Base-by-base conservation (phyloP, 2,888 invertebrate genomes). In the Drosophila aldrichi region DNA sequence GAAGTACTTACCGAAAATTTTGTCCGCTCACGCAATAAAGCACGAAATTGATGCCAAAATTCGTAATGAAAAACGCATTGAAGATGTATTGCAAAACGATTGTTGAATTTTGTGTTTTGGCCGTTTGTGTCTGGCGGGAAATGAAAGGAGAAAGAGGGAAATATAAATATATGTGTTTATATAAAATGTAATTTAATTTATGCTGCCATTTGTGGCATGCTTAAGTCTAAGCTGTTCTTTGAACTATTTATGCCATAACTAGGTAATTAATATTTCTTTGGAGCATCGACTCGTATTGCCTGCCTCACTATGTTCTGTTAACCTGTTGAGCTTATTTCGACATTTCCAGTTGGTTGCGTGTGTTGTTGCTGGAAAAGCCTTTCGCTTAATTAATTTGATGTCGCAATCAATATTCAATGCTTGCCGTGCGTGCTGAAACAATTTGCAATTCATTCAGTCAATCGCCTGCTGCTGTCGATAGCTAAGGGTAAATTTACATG, bases 31-130 rank as follows among this genome's bases (percentile, higher is more conserved):
- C 94, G 93, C 97, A 97, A 93, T 97, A 97, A 48, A 97, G 94
- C 3, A 95, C 94, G 91, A 97, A 97, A 93, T 97, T 97, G 62
- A 97, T 96, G 44, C 96, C 96, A 89, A 96, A 97, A 93, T 97
- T 97, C 7, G 96, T 96, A 89, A 96, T 94, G 93, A 96, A 97
- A 51, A 97, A 94, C 77, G 95, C 93, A 74, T 95, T 94, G 63
- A 95, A 94, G 73, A 95, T 93, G 80, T 96, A 95, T 89, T 96
- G 96, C 38, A 95, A 85, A 0, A 94, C 93, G 29, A 94, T 92
- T 90, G 94, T 94, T 1, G 93, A 92, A 44, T 94, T 94, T 56
- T 86, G 75, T 14, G 88, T 90, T 49, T 78, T 75, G 32, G 92
- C 91, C 55, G 93, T 87, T 68, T 93, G 91, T 32, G 92, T 92